Evolutionary conservation across 2,113 vertebrate genomes (phyloP).

Genomic region (Columbina picui): DNA sequence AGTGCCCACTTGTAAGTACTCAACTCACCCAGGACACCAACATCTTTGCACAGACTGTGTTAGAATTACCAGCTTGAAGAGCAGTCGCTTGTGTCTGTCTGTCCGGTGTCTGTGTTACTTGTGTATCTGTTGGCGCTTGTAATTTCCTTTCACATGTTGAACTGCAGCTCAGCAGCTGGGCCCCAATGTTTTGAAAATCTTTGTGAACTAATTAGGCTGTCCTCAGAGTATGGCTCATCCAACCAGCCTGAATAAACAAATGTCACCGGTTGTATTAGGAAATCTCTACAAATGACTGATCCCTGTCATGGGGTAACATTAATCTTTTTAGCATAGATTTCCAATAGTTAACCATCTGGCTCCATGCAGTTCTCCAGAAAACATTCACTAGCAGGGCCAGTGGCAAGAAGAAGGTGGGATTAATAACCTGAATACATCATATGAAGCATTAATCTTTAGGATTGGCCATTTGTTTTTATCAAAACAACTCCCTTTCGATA

Average conservation of each 20-base stretch:
- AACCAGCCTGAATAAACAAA: constrained; percentile 65
- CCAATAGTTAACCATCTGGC: constrained; percentile 73
- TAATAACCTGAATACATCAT: constrained; percentile 58
- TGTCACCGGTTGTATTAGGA: constrained; percentile 60
- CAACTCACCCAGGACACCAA: not conserved
- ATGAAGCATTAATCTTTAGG: constrained; percentile 63
- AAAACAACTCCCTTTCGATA: constrained; percentile 41
- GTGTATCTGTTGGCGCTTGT: not conserved
- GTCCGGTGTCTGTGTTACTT: not conserved
- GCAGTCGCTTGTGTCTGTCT: not conserved
- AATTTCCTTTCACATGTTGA: constrained; percentile 10
- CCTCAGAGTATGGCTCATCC: constrained; percentile 49
- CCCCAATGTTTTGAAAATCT: constrained; percentile 48
- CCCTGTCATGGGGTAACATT: constrained; percentile 70
- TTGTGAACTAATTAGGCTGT: constrained; percentile 62
- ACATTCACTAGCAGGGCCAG: not conserved
- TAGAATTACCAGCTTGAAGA: not conserved
- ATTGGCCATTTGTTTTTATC: constrained; percentile 61
- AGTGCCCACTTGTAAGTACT: not conserved
- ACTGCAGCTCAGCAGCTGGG: constrained; percentile 49
- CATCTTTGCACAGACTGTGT: not conserved
- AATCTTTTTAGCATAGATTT: constrained; percentile 74
- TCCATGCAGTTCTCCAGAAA: constrained; percentile 49
- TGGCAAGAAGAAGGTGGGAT: constrained; percentile 58
- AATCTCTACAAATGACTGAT: constrained; percentile 70